Evolutionary conservation across 2,888 invertebrate genomes (phyloP).

Genomic region (Drosophila merina): DNA sequence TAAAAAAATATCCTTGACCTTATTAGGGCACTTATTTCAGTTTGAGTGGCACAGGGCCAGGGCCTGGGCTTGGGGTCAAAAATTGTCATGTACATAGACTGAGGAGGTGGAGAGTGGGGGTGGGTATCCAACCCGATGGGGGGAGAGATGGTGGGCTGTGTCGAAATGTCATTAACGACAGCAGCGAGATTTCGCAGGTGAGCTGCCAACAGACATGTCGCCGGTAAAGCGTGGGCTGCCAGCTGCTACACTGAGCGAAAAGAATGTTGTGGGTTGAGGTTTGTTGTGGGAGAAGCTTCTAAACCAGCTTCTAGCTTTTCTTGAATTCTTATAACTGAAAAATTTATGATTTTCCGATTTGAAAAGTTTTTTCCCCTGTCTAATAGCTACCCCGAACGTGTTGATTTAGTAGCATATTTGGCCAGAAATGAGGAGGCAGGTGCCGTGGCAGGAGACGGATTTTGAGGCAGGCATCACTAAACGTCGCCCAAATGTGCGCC

Average conservation of each 20-base stretch:
- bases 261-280: background rate
- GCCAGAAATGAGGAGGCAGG: slow-evolving; percentile 41
- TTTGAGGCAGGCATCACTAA: slow-evolving; percentile 30
- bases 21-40: slow-evolving; percentile 37
- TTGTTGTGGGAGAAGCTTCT: background rate
- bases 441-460: background rate
- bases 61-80: background rate
- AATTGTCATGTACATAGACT: background rate
- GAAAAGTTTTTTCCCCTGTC: background rate
- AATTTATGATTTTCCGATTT: too few species aligned
- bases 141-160: slow-evolving; percentile 11
- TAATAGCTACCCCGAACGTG: slow-evolving; percentile 38
- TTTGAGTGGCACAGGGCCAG: slow-evolving; percentile 27
- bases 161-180: slow-evolving; percentile 61
- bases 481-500: slow-evolving; percentile 49
- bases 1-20: slow-evolving; percentile 67
- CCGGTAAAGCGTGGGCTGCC: slow-evolving; percentile 10
- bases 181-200: slow-evolving; percentile 29
- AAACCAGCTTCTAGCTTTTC: too few species aligned
- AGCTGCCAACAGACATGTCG: slow-evolving; percentile 9
- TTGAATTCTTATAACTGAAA: too few species aligned
- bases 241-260: slow-evolving; percentile 8
- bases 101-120: background rate
- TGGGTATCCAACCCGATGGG: background rate
- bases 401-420: slow-evolving; percentile 59